Conservation (phyloP, 1,140 invertebrate genomes). For the Meloidogyne hapla region DNA sequence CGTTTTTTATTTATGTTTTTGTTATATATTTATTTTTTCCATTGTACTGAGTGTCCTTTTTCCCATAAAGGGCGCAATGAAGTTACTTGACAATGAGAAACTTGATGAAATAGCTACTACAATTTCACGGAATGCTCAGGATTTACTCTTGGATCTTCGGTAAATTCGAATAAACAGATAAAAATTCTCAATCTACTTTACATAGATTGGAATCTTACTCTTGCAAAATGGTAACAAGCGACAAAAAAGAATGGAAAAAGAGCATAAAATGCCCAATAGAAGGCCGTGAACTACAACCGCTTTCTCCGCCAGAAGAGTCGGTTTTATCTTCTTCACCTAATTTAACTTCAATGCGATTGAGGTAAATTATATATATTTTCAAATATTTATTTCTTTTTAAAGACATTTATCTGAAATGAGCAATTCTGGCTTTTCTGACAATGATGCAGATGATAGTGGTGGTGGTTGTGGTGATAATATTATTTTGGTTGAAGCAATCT, state of each 20-base stretch:
- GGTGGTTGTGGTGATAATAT: constrained; percentile 4
- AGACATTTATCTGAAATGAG: constrained; percentile 55
- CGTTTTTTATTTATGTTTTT: constrained; percentile 19
- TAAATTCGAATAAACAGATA: background rate
- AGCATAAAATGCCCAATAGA: constrained; percentile 35
- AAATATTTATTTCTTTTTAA: constrained; percentile 26
- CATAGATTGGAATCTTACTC: constrained; percentile 61
- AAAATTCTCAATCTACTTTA: constrained; percentile 14
- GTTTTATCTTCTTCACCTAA: constrained; percentile 27
- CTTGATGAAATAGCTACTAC: constrained; percentile 49
- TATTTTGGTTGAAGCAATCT: constrained; percentile 53
- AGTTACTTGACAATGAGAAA: constrained; percentile 56
- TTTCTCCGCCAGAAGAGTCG: constrained; percentile 56
- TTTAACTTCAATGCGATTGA: constrained; percentile 20
- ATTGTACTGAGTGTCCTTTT: constrained; percentile 22
- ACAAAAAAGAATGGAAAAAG: constrained; percentile 61
- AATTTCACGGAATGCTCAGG: constrained; percentile 43
- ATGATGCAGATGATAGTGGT: constrained; percentile 44
- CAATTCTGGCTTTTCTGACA: constrained; percentile 53
- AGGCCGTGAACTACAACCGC: constrained; percentile 48
- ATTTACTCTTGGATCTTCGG: constrained; percentile 57
- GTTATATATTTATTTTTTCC: constrained; percentile 16
- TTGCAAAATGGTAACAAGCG: constrained; percentile 61
- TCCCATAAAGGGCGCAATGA: constrained; percentile 40
- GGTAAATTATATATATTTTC: background rate